Evolutionary conservation across 1,140 invertebrate genomes (phyloP), one percentile per base, ranked within the genome.

Genomic region (Stenopsyche tienmushanensis): DNA sequence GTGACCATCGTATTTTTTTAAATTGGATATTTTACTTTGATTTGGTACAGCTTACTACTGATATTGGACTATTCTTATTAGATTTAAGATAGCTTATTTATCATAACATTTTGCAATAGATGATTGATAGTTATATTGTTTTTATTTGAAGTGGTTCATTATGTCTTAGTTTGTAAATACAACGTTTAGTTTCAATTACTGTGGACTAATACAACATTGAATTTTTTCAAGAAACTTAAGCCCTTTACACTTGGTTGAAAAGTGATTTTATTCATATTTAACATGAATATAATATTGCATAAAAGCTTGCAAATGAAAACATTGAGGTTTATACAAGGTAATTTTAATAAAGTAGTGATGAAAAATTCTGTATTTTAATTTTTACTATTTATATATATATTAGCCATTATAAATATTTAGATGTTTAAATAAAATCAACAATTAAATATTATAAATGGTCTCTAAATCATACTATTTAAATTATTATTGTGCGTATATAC

Each of bases 301-400:
- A 62, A 66, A 65, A 49, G 47, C 64, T 66, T 63, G 60, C 55
- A 66, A 65, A 63, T 66, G 59, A 69, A 39, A 44, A 70, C 54
- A 63, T 70, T 70, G 69, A 70, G 69, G 69, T 70, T 70, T 65
- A 70, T 67, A 70, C 69, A 70, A 70, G 69, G 69, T 70, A 70
- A 70, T 64, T 63, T 67, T 64, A 67, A 70, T 70, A 70, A 70
- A 29, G 68, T 70, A 70, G 69, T 53, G 20, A 62, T 55, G n/a
- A 52, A 42, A 41, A 29, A 64, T 66, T 50, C 52, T 66, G 64
- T 66, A 60, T 52, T 62, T 49, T 60, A 60, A 49, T 60, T 47
- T 60, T 20, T 15, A 50, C 10, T 41, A 57, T 57, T 54, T 24
- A 60, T 45, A 60, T 60, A 60, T 60, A 44, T 60, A 15, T 60